These are phyloP conservation scores for Sterna hirundo DNA, from an alignment of 2,113 vertebrate genomes.

Conservation along the genomic window DNA sequence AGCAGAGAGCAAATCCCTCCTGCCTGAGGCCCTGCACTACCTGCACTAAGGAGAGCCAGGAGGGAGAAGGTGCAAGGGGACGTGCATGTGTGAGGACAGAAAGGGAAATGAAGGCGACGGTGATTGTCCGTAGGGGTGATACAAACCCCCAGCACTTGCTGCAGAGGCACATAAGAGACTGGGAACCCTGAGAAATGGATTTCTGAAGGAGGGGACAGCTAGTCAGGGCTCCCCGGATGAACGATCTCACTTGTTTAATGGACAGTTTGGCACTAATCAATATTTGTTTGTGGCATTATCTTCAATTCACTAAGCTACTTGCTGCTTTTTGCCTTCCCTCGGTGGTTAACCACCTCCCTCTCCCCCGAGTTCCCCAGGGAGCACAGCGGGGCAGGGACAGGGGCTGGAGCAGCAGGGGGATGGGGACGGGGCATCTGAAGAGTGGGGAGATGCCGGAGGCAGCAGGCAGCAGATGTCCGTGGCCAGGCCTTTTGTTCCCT, in stretches of 20 bases:
- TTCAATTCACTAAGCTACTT: neutral
- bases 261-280: neutral
- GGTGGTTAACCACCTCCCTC: conserved; percentile 17
- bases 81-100: accelerated
- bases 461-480: conserved; percentile 84
- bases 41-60: neutral
- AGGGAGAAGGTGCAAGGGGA: neutral
- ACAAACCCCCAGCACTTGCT: neutral
- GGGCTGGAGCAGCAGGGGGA: neutral
- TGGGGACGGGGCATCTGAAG: neutral
- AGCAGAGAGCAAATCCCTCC: neutral
- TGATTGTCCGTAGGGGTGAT: neutral
- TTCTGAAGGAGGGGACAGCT: neutral
- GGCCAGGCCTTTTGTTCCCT: conserved; percentile 74
- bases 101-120: neutral
- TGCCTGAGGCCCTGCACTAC: neutral
- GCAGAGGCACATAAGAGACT: neutral
- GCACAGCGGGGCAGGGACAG: neutral
- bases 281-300: conserved; percentile 21
- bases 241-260: neutral
- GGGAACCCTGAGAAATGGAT: neutral
- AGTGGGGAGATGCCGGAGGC: conserved; percentile 69
- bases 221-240: neutral
- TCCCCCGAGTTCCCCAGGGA: neutral
- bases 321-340: neutral